Evolutionary conservation across 2,113 vertebrate species (phyloP).

Genomic region (Oostethus manadensis): DNA sequence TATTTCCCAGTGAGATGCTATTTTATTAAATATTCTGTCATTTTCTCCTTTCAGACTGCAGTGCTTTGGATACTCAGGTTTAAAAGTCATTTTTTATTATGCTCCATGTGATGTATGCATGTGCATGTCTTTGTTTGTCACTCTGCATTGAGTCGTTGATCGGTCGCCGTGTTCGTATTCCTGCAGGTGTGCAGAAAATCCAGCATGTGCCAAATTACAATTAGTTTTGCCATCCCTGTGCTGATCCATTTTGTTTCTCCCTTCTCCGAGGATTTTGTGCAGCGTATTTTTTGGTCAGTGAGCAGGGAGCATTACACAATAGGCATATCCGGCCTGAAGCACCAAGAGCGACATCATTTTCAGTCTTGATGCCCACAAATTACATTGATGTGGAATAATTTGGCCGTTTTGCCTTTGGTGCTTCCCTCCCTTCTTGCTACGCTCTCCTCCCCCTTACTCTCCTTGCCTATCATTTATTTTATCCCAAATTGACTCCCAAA

Average conservation of each 20-base stretch:
- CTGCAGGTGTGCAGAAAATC: constrained; percentile 35
- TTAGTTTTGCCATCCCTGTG: constrained; percentile 28
- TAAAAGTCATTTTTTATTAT: constrained; percentile 65
- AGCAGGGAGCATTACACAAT: constrained; percentile 53
- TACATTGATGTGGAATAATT: constrained; percentile 61
- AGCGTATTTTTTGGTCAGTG: constrained; percentile 32
- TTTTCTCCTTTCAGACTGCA: constrained; percentile 90
- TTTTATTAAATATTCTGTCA: constrained; percentile 78
- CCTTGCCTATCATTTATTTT: constrained; percentile 35
- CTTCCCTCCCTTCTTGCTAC: constrained; percentile 36
- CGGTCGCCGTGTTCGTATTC: constrained; percentile 44
- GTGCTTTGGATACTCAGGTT: constrained; percentile 97
- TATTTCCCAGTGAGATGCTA: constrained; percentile 24
- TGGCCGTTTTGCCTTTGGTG: constrained; percentile 43
- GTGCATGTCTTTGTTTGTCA: constrained; percentile 51
- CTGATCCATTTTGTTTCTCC: constrained; percentile 22
- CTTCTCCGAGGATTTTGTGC: constrained; percentile 60
- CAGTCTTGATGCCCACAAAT: constrained; percentile 50
- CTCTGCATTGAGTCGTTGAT: constrained; percentile 4
- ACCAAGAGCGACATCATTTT: constrained; percentile 39
- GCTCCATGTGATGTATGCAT: constrained; percentile 70
- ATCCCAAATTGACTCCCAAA: constrained; percentile 32
- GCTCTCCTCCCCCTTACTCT: constrained; percentile 3
- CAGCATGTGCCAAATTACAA: constrained; percentile 71
- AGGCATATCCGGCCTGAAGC: constrained; percentile 52